phyloP scores from a whole-genome alignment of 2,797 vertebrate species.

The Craterocephalus amniculus region DNA sequence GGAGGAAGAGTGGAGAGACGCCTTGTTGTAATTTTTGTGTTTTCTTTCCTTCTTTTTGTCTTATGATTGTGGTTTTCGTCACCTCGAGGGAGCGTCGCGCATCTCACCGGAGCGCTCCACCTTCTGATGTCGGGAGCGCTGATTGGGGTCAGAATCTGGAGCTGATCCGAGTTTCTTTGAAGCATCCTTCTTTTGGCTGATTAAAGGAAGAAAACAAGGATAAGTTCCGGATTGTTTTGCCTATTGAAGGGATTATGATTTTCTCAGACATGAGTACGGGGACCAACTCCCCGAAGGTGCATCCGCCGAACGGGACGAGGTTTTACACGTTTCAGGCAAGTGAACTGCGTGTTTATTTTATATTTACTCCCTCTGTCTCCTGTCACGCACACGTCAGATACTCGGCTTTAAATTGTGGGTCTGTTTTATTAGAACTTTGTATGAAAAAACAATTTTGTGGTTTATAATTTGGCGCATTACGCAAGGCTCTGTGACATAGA shows the following conservation, averaged over 20 bases:
- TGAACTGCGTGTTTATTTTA: constrained; percentile 20
- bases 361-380: not conserved
- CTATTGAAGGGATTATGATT: constrained; percentile 91
- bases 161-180: constrained; percentile 44
- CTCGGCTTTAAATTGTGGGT: not conserved
- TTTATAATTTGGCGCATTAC: constrained; percentile 9
- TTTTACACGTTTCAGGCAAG: constrained; percentile 99
- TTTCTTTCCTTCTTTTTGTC: not conserved
- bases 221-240: constrained; percentile 83
- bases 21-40: constrained; percentile 11
- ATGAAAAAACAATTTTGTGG: not conserved
- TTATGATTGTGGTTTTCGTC: not conserved
- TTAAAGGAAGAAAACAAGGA: constrained; percentile 38
- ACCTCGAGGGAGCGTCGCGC: constrained; percentile 41
- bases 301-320: constrained; percentile 96
- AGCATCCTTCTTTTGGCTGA: not conserved
- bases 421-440: not conserved
- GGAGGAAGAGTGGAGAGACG: not conserved
- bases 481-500: constrained; percentile 3
- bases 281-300: constrained; percentile 95
- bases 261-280: constrained; percentile 97
- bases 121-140: constrained; percentile 55
- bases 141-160: constrained; percentile 52
- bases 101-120: constrained; percentile 35
- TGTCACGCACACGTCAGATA: not conserved